Evolutionary conservation across 2,888 invertebrate species (phyloP).

Genomic region (Linyphia triangularis): DNA sequence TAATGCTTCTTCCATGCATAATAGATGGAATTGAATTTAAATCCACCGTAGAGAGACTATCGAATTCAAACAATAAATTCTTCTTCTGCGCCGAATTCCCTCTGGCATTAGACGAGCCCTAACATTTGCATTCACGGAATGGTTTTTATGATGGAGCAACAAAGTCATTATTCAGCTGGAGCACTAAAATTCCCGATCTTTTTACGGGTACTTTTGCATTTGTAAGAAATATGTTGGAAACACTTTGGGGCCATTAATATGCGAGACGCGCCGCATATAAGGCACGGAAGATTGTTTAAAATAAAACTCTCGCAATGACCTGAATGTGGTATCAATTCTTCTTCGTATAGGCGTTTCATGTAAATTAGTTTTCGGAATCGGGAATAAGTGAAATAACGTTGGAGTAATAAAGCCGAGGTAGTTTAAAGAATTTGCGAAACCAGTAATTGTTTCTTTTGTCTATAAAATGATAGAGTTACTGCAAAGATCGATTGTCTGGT

Average conservation of each 20-base stretch:
- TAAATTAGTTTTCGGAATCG: too few relatives aligned
- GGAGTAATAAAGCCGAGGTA: too few relatives aligned
- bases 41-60: slow-evolving; percentile 32
- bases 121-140: slow-evolving; percentile 48
- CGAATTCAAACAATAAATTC: slow-evolving; percentile 41
- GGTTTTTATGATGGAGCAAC: slow-evolving; percentile 48
- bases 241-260: slow-evolving; percentile 14
- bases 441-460: too few relatives aligned
- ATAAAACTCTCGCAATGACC: not conserved
- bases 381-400: too few relatives aligned
- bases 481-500: too few relatives aligned
- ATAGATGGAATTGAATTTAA: slow-evolving; percentile 50
- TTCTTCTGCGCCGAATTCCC: slow-evolving; percentile 20
- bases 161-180: slow-evolving; percentile 34
- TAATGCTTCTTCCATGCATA: slow-evolving; percentile 1
- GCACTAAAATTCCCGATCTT: slow-evolving; percentile 8
- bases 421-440: too few relatives aligned
- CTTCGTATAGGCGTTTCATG: too few relatives aligned
- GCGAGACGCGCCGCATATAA: not conserved
- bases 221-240: not conserved
- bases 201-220: slow-evolving; percentile 13
- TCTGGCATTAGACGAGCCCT: slow-evolving; percentile 37
- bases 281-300: not conserved
- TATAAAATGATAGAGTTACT: too few relatives aligned
- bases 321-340: not conserved